phyloP scores from a whole-genome alignment of 2,888 invertebrate genomes.

The Mimumesa dahlbomi region DNA sequence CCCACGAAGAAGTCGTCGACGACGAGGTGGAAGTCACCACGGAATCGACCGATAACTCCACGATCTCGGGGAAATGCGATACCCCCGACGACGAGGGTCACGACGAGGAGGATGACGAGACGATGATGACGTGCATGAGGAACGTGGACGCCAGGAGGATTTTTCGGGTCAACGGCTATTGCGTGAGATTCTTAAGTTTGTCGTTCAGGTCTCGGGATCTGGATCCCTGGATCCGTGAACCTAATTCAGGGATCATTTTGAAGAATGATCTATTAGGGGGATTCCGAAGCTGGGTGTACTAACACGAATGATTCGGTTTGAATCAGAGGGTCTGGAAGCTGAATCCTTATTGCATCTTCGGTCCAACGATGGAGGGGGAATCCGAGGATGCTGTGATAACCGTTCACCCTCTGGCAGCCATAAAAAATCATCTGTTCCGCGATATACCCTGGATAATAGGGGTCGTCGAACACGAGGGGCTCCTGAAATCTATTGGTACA shows the following conservation, averaged over 20 bases:
- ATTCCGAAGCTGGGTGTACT: no score
- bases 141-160: slow-evolving; percentile 21
- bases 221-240: no score
- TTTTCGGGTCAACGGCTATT: neutral
- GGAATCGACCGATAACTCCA: neutral
- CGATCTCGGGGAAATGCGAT: neutral
- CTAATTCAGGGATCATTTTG: no score
- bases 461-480: slow-evolving; percentile 68
- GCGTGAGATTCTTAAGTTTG: slow-evolving; percentile 51
- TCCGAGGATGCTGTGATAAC: slow-evolving; percentile 71
- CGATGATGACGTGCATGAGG: slow-evolving; percentile 63
- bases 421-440: slow-evolving; percentile 62
- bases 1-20: neutral
- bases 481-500: slow-evolving; percentile 63
- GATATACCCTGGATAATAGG: slow-evolving; percentile 75
- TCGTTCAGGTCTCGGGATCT: no score
- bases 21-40: neutral
- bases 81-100: no score
- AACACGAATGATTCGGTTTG: no score
- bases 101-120: slow-evolving; percentile 26
- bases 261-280: no score
- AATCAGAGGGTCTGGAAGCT: slow-evolving; percentile 53
- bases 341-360: slow-evolving; percentile 59
- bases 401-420: slow-evolving; percentile 61
- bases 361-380: slow-evolving; percentile 71